phyloP scores from a whole-genome alignment of 2,113 vertebrate genomes.

The Gobio gobio region DNA sequence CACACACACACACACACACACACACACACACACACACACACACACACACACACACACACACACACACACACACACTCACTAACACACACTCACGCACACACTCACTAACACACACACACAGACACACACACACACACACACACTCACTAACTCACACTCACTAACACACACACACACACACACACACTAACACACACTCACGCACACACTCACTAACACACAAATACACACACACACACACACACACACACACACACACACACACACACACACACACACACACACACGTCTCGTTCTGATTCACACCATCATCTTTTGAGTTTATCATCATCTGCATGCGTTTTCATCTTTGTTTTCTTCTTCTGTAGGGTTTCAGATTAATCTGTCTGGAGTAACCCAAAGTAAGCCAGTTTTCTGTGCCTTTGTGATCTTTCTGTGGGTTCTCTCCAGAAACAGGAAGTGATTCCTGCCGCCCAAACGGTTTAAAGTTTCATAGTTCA shows the following conservation, averaged over 20 bases:
- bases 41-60: neutral
- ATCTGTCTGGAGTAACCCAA: slow-evolving; percentile 78
- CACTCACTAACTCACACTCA: neutral
- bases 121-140: neutral
- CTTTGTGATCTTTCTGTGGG: neutral
- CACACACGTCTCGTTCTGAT: neutral
- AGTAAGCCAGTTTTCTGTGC: slow-evolving; percentile 69
- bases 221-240: neutral
- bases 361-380: slow-evolving; percentile 81
- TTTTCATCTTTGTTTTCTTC: slow-evolving; percentile 43
- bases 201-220: too few relatives aligned
- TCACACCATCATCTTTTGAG: neutral
- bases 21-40: too few relatives aligned
- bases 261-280: neutral
- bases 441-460: neutral
- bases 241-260: too few relatives aligned
- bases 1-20: too few relatives aligned
- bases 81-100: too few relatives aligned
- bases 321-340: neutral
- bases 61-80: too few relatives aligned
- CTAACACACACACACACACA: too few relatives aligned
- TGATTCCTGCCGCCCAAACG: neutral
- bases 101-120: too few relatives aligned
- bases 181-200: too few relatives aligned
- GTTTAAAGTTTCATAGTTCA: neutral